Evolutionary conservation across 1,140 invertebrate genomes (phyloP).

Genomic region (Drosophila trapezifrons): DNA sequence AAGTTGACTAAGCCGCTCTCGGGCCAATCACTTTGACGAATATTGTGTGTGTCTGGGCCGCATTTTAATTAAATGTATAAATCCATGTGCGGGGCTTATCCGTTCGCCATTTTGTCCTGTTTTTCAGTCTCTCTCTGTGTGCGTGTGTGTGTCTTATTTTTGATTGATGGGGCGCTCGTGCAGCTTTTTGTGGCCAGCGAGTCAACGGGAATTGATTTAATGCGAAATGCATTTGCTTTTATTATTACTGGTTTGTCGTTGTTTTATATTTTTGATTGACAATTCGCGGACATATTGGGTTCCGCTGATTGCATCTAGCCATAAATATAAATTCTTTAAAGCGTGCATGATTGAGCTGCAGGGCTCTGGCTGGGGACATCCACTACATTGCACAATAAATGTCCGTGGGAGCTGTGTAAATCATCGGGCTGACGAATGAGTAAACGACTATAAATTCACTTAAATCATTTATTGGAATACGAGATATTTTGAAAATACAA

Average conservation of each 20-base stretch:
- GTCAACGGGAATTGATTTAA: slow-evolving; percentile 75
- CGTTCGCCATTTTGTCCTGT: slow-evolving; percentile 17
- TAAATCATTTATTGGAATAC: slow-evolving; percentile 21
- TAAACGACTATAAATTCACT: slow-evolving; percentile 28
- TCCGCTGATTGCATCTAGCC: slow-evolving; percentile 42
- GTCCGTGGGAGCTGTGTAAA: slow-evolving; percentile 15
- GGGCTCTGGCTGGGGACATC: not conserved
- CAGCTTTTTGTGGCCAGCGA: slow-evolving; percentile 40
- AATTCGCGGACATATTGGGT: slow-evolving; percentile 48
- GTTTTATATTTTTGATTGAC: slow-evolving; percentile 55
- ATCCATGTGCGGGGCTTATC: slow-evolving; percentile 45
- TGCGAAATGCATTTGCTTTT: slow-evolving; percentile 58
- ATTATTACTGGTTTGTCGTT: slow-evolving; percentile 41
- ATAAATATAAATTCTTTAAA: slow-evolving; percentile 58
- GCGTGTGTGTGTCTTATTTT: slow-evolving; percentile 28
- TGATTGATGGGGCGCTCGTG: slow-evolving; percentile 49
- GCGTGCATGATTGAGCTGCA: slow-evolving; percentile 31
- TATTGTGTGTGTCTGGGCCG: slow-evolving; percentile 46
- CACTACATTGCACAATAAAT: slow-evolving; percentile 15
- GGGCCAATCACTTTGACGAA: slow-evolving; percentile 59
- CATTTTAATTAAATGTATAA: slow-evolving; percentile 68
- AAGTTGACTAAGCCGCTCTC: slow-evolving; percentile 65
- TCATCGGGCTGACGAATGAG: slow-evolving; percentile 28
- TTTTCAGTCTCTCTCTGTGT: slow-evolving; percentile 9
- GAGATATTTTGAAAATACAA: slow-evolving; percentile 11